These are phyloP conservation scores for Drosophila paranaensis DNA, from an alignment of 2,888 invertebrate species.

Conservation along the genomic window DNA sequence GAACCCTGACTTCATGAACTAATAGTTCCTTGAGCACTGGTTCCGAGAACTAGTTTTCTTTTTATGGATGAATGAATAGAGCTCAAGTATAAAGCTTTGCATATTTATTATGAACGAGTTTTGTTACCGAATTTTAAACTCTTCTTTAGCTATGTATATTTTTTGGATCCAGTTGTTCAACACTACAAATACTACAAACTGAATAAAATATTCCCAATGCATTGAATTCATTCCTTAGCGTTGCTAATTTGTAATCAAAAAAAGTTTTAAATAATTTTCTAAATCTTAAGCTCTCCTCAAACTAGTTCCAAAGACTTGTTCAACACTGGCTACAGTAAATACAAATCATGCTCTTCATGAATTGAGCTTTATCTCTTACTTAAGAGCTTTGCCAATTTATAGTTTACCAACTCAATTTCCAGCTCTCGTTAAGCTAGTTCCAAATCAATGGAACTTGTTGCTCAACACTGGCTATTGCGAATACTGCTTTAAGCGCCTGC, in stretches of 20 bases:
- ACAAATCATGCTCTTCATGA: background rate
- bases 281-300: too few relatives aligned
- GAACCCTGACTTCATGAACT: too few relatives aligned
- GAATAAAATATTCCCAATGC: too few relatives aligned
- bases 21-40: too few relatives aligned
- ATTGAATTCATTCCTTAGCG: too few relatives aligned
- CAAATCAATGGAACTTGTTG: slow-evolving; percentile 17
- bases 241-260: too few relatives aligned
- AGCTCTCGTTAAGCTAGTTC: slow-evolving; percentile 20
- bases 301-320: too few relatives aligned
- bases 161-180: slow-evolving; percentile 8
- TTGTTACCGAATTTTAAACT: background rate
- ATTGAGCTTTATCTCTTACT: background rate
- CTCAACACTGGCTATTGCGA: slow-evolving; percentile 20
- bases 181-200: too few relatives aligned
- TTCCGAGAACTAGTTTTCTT: too few relatives aligned
- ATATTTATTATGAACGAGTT: background rate
- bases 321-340: slow-evolving; percentile 12
- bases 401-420: background rate
- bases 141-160: background rate
- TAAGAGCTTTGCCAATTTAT: background rate
- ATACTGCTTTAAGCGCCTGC: slow-evolving; percentile 13
- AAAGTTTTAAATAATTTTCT: too few relatives aligned
- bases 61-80: too few relatives aligned
- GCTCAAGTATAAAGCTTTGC: too few relatives aligned